Conservation (phyloP, 1,140 invertebrate genomes). For the Aphidius ervi region DNA sequence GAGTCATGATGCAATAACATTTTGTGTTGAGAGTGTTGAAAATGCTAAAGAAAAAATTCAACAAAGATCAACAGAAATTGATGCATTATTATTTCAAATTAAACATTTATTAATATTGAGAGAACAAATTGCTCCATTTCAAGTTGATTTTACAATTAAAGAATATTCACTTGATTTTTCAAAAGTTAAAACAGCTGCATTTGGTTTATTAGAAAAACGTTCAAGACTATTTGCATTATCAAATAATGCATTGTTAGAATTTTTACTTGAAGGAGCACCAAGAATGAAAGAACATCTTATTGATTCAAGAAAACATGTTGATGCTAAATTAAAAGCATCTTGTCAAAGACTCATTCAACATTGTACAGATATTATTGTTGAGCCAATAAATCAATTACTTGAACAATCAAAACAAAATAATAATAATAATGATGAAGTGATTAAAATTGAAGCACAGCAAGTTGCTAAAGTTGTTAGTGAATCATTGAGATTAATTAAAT, state of each 20-base stretch:
- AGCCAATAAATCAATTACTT: constrained; percentile 68
- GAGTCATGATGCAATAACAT: constrained; percentile 89
- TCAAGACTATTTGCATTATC: constrained; percentile 82
- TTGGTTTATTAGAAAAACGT: constrained; percentile 80
- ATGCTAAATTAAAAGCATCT: constrained; percentile 83
- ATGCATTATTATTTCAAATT: constrained; percentile 94
- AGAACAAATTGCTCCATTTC: constrained; percentile 98
- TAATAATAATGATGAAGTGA: constrained; percentile 36
- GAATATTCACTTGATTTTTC: constrained; percentile 91
- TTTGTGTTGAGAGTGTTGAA: constrained; percentile 87
- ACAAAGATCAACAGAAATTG: constrained; percentile 66
- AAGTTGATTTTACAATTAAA: constrained; percentile 91
- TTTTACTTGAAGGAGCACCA: constrained; percentile 85
- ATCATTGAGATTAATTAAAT: constrained; percentile 70
- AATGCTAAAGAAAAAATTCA: constrained; percentile 70
- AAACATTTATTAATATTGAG: constrained; percentile 95
- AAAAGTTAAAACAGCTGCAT: constrained; percentile 80
- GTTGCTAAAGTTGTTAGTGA: constrained; percentile 53
- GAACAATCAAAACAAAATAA: constrained; percentile 28
- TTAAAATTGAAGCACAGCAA: constrained; percentile 33
- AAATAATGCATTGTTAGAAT: constrained; percentile 89
- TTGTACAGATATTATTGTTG: constrained; percentile 71
- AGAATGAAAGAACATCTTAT: constrained; percentile 87
- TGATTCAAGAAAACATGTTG: constrained; percentile 93
- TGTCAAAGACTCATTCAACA: constrained; percentile 89